Conservation (phyloP, 2,888 invertebrate species). For the Eilema caniola region DNA sequence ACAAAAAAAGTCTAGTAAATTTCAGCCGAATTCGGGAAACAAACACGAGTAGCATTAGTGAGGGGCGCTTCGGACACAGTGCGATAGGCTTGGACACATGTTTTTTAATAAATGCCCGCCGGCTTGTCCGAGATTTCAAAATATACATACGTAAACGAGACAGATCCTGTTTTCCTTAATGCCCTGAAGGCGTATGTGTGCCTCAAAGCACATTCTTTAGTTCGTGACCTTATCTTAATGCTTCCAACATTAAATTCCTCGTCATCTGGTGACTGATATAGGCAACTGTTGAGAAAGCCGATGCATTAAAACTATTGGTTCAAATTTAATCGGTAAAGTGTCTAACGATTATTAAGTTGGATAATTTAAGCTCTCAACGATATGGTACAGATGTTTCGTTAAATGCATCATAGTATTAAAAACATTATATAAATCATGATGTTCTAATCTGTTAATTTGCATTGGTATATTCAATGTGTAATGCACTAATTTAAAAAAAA, state of each 20-base stretch:
- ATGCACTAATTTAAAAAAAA: no score
- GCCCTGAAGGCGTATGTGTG: not conserved
- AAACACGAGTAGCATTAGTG: conserved; percentile 51
- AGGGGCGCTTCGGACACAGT: conserved; percentile 50
- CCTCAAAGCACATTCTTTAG: conserved; percentile 1
- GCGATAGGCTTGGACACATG: conserved; percentile 63
- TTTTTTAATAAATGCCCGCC: conserved; percentile 66
- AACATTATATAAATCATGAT: conserved; percentile 1
- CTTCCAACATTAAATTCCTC: not conserved
- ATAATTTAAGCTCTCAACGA: not conserved
- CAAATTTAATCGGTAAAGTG: not conserved
- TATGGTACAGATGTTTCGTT: not conserved
- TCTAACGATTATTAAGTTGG: not conserved
- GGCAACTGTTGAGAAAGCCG: conserved; percentile 2
- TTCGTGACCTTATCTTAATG: conserved; percentile 25
- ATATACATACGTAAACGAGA: conserved; percentile 18
- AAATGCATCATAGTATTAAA: not conserved
- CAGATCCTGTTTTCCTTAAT: not conserved
- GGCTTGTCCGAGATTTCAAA: conserved; percentile 44
- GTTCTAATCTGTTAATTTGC: not conserved
- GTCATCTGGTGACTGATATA: conserved; percentile 3
- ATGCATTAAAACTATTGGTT: conserved; percentile 4
- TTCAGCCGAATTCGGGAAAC: conserved; percentile 52
- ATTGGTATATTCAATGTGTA: no score
- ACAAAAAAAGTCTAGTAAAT: conserved; percentile 60